Percentiles rank a stretch among this genome's conserved stretches.
Evolutionary conservation across 1,140 invertebrate genomes (phyloP).

Genomic region (Cylas formicarius): DNA sequence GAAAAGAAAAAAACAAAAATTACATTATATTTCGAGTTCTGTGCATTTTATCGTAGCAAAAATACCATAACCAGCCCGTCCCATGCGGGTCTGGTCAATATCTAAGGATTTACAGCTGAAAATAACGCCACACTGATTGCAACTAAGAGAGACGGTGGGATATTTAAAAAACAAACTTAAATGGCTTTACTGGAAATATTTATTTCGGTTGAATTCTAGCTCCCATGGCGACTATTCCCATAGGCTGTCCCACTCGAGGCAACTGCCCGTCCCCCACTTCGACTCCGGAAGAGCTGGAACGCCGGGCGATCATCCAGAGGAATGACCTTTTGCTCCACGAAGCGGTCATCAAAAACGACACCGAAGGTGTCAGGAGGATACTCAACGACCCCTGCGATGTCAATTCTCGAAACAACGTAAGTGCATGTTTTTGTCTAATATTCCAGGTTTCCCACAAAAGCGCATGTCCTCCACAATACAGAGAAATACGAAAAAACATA

Average conservation of each 20-base stretch:
- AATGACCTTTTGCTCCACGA: conserved; percentile 64
- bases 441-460: background rate
- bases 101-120: no score
- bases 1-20: no score
- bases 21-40: no score
- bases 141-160: no score
- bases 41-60: no score
- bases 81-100: no score
- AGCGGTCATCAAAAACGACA: conserved; percentile 66
- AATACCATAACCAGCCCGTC: no score
- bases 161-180: no score
- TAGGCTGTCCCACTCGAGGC: conserved; percentile 14
- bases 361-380: conserved; percentile 55
- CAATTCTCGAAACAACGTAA: conserved; percentile 65
- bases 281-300: conserved; percentile 40
- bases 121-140: no score
- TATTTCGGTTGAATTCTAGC: no score
- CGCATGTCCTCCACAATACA: background rate
- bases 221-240: no score
- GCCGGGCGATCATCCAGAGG: conserved; percentile 48
- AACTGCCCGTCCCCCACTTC: conserved; percentile 31
- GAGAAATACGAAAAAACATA: background rate
- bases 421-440: conserved; percentile 28
- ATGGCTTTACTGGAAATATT: no score
- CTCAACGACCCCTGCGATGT: conserved; percentile 58